phyloP scores from a whole-genome alignment of 2,113 vertebrate species.

The Nanorana parkeri region DNA sequence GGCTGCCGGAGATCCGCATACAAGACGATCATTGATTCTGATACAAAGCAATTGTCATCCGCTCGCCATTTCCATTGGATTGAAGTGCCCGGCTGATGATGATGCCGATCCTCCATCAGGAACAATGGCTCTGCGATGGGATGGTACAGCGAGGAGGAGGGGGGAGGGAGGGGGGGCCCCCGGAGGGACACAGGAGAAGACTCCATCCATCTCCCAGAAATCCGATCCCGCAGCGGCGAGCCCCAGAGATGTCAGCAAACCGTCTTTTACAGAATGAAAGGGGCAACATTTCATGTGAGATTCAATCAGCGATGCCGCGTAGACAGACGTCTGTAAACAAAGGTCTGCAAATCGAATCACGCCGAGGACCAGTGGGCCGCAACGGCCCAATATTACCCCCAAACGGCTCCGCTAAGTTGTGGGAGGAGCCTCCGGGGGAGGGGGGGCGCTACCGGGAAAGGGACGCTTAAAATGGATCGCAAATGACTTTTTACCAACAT shows the following conservation, averaged over 20 bases:
- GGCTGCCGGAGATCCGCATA: no score
- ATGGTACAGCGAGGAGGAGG: neutral
- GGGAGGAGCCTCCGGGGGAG: neutral
- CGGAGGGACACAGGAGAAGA: conserved; percentile 7
- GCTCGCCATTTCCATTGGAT: no score
- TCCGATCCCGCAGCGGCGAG: conserved; percentile 74
- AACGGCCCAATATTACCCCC: conserved; percentile 59
- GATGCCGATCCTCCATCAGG: neutral
- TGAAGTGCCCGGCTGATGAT: no score
- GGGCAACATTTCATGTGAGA: conserved; percentile 89
- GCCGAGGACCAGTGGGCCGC: conserved; percentile 78
- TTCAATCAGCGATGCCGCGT: conserved; percentile 86
- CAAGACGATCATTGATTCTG: no score
- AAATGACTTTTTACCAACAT: no score
- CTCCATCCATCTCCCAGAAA: conserved; percentile 74
- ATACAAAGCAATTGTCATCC: no score
- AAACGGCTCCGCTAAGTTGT: conserved; percentile 10
- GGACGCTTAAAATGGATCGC: neutral
- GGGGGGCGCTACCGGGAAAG: conserved; percentile 2
- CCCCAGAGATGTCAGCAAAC: conserved; percentile 83
- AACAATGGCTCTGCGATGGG: neutral
- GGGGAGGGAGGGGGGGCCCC: neutral
- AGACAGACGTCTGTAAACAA: conserved; percentile 89
- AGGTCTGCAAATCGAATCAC: conserved; percentile 87
- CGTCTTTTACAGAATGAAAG: conserved; percentile 86